phyloP scores from a whole-genome alignment of 1,140 invertebrate genomes.

The Halesus radiatus region DNA sequence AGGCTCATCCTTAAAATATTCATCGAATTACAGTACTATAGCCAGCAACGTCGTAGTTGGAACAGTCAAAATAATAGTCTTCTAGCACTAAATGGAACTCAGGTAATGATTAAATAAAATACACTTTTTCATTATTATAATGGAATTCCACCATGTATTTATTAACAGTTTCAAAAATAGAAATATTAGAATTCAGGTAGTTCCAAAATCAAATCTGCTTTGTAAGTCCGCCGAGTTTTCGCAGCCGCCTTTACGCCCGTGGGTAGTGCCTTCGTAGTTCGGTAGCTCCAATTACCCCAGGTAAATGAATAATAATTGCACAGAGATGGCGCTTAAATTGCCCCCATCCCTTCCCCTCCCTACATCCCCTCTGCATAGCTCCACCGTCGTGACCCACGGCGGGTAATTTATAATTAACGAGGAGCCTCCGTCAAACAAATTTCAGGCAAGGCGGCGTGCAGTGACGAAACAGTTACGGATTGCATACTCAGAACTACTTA shows the following conservation, averaged over 20 bases:
- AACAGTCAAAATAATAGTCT: too few relatives aligned
- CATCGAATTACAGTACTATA: too few relatives aligned
- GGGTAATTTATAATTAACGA: constrained; percentile 53
- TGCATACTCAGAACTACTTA: too few relatives aligned
- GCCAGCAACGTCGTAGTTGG: too few relatives aligned
- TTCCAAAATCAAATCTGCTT: not conserved
- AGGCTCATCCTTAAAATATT: too few relatives aligned
- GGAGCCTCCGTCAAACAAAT: constrained; percentile 24
- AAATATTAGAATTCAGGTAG: too few relatives aligned
- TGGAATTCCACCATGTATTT: too few relatives aligned
- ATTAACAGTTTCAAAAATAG: too few relatives aligned
- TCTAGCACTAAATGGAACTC: too few relatives aligned
- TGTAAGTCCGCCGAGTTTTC: not conserved
- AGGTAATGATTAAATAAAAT: too few relatives aligned
- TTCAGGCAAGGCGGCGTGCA: not conserved
- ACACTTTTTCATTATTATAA: too few relatives aligned
- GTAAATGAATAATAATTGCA: constrained; percentile 55
- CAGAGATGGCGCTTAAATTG: constrained; percentile 53
- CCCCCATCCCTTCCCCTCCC: not conserved
- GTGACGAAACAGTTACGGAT: not conserved
- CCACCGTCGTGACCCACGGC: constrained; percentile 21
- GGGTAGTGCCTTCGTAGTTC: constrained; percentile 28
- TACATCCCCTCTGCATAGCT: not conserved
- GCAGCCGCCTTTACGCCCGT: not conserved
- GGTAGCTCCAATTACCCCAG: constrained; percentile 42